These are phyloP conservation scores for Phaonia tiefii DNA, from an alignment of 2,888 invertebrate genomes.

Conservation along the genomic window DNA sequence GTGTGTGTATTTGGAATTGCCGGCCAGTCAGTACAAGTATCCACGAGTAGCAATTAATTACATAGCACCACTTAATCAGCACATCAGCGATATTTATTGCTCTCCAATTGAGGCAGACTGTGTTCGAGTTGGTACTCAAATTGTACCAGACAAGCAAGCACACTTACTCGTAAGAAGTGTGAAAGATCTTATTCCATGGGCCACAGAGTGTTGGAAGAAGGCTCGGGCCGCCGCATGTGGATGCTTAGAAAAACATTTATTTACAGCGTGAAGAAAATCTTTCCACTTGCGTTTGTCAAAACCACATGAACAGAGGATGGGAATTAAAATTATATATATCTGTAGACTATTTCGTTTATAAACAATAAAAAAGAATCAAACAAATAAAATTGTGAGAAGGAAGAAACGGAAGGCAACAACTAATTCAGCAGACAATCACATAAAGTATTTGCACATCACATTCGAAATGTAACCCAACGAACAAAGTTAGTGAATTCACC, in stretches of 20 bases:
- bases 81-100: neutral
- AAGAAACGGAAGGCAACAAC: conserved; percentile 42
- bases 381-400: conserved; percentile 42
- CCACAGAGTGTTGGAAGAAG: neutral
- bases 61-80: conserved; percentile 6
- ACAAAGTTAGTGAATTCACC: neutral
- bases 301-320: conserved; percentile 41
- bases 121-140: neutral
- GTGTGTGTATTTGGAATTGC: neutral
- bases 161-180: neutral
- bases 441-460: conserved; percentile 51
- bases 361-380: conserved; percentile 49
- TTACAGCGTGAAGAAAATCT: conserved; percentile 33
- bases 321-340: conserved; percentile 56
- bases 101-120: neutral
- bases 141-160: neutral
- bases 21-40: conserved; percentile 6
- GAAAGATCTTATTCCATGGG: neutral
- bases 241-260: conserved; percentile 15
- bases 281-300: conserved; percentile 43
- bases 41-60: conserved; percentile 2
- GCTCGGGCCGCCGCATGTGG: neutral
- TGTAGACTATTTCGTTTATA: no score
- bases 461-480: conserved; percentile 1
- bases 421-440: conserved; percentile 62